Base-by-base conservation (phyloP, 2,888 invertebrate species). In the Frankliniella intonsa region DNA sequence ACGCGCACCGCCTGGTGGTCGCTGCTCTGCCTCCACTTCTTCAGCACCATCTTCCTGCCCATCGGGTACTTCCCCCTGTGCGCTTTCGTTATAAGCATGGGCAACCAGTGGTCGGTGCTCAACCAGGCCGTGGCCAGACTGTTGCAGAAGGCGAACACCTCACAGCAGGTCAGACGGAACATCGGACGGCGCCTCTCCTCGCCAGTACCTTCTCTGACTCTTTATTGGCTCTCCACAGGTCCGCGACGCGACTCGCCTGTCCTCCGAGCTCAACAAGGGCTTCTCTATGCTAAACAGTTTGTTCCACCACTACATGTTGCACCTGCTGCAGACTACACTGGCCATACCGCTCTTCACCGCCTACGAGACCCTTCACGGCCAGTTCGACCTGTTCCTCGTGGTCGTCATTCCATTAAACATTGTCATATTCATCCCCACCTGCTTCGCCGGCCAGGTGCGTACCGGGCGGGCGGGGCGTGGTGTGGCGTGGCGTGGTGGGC, bases 31-130 rank as follows among this genome's bases (percentile, higher is more conserved):
- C 69, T 76, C 25, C 69, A 76, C 69, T 5, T 76, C 10, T 76
- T 76, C 69, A 76, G 69, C 69, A 76, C 69, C 69, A 22, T 76
- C 22, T 76, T 76, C 69, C 69, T 76, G 25, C 69, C 69, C 69
- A 25, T 76, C 69, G 69, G 69, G 12, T 25, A 11, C 25, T 76
- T 76, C 69, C 25, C 22, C 22, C 0, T 22, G 22, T 10, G 3
- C 11, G 22, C 69, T 25, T 25, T 76, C 22, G 10, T 76, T 0
- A 12, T 22, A 11, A 25, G 69, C 69, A 9, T 76, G 25, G 10
- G 12, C 22, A 12, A 76, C 22, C 25, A 25, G 22, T 8, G 11
- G 0, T 2, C 22, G 25, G 22, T 25, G 11, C 25, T 76, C 22
- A n/a, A 25, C 22, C 22, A 10, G 25, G 69, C 22, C 8, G 25